phyloP scores from a whole-genome alignment of 2,797 vertebrate species.

The Epinephelus awoara region DNA sequence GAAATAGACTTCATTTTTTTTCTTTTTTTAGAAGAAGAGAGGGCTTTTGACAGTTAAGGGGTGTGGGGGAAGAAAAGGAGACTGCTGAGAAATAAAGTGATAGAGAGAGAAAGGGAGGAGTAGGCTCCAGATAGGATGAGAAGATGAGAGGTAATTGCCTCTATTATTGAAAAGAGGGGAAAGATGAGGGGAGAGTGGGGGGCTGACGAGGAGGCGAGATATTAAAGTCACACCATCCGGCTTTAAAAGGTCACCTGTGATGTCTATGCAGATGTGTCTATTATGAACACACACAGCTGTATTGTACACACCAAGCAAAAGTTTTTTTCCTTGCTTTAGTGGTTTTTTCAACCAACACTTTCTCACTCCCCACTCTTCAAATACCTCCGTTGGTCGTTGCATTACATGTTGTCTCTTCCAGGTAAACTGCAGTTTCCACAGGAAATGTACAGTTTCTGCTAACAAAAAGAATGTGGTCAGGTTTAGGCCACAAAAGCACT shows the following conservation, averaged over 20 bases:
- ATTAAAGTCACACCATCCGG: constrained; percentile 62
- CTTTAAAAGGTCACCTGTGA: constrained; percentile 79
- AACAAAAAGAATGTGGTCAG: too few relatives aligned
- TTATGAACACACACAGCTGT: constrained; percentile 14
- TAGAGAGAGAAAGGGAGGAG: constrained; percentile 46
- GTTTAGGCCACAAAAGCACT: too few relatives aligned
- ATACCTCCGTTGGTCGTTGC: too few relatives aligned
- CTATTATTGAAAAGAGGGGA: constrained; percentile 66
- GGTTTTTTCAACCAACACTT: background rate
- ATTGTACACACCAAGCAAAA: constrained; percentile 6
- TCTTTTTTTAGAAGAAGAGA: constrained; percentile 39
- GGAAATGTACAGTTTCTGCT: too few relatives aligned
- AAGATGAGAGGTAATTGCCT: constrained; percentile 81
- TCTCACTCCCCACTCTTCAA: too few relatives aligned
- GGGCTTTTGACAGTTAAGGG: constrained; percentile 67
- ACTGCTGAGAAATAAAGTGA: constrained; percentile 51
- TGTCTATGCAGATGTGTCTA: constrained; percentile 47
- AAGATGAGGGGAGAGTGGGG: constrained; percentile 23
- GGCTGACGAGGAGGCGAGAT: constrained; percentile 20
- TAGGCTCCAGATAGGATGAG: constrained; percentile 67
- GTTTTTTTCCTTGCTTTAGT: constrained; percentile 24
- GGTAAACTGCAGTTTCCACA: too few relatives aligned
- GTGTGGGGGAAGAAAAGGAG: constrained; percentile 48
- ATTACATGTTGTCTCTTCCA: too few relatives aligned
- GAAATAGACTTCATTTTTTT: constrained; percentile 64